A percentile compares a stretch with the other conserved stretches of the same genome.
phyloP scores from a whole-genome alignment of 2,888 invertebrate species.

The Notocelia uddmanniana region DNA sequence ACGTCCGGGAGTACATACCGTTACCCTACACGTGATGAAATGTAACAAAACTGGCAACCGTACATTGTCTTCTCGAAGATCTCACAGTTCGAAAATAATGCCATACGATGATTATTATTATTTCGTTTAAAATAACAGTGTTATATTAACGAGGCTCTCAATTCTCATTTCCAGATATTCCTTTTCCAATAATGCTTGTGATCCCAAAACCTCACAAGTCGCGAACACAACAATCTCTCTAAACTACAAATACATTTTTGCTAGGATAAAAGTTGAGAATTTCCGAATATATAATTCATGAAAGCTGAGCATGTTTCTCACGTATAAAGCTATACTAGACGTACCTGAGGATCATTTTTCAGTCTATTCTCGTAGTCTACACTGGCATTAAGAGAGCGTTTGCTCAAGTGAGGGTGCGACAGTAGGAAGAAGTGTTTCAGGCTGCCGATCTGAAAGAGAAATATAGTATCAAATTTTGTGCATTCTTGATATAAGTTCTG shows the following conservation, averaged over 20 bases:
- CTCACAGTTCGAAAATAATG: too few relatives aligned
- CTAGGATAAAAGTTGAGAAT: too few relatives aligned
- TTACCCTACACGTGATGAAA: too few relatives aligned
- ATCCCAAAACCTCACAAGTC: too few relatives aligned
- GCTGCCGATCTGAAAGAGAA: conserved; percentile 78
- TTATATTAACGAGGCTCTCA: neutral
- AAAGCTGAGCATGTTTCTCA: neutral
- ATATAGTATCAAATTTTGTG: conserved; percentile 47
- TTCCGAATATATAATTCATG: neutral
- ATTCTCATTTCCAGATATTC: neutral
- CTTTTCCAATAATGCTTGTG: neutral
- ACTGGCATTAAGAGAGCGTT: conserved; percentile 77
- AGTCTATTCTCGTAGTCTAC: conserved; percentile 67
- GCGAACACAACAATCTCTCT: too few relatives aligned
- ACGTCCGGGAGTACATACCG: too few relatives aligned
- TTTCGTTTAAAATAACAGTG: too few relatives aligned
- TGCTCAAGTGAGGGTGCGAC: conserved; percentile 78
- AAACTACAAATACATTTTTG: too few relatives aligned
- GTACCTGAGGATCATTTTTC: conserved; percentile 82
- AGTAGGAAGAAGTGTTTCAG: conserved; percentile 75
- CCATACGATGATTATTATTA: too few relatives aligned
- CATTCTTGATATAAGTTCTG: neutral
- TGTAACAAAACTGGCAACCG: too few relatives aligned
- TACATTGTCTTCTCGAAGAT: too few relatives aligned
- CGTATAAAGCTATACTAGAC: conserved; percentile 29